A percentile compares a stretch with the other conserved stretches of the same genome.
phyloP scores from a whole-genome alignment of 2,797 vertebrate genomes.

The Pristis pectinata region DNA sequence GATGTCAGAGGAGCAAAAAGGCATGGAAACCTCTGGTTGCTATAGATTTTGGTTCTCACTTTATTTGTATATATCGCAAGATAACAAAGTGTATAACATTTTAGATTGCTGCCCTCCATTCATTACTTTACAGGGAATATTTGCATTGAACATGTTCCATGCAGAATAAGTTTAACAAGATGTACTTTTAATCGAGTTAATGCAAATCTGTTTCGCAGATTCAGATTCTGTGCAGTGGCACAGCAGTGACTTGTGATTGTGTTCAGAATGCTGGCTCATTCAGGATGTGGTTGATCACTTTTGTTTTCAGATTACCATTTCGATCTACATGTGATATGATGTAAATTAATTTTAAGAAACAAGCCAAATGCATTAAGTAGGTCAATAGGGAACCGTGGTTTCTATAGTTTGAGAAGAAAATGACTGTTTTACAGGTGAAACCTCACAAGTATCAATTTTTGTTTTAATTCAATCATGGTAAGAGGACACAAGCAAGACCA shows the following conservation, averaged over 20 bases:
- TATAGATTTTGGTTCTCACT: background rate
- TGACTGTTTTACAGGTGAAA: background rate
- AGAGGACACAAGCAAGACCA: no score
- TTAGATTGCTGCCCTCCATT: background rate
- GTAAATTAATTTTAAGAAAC: background rate
- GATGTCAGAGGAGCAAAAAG: background rate
- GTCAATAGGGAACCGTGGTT: background rate
- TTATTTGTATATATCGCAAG: background rate
- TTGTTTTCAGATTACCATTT: background rate
- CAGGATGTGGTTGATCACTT: background rate
- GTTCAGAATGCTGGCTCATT: background rate
- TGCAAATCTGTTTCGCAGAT: background rate
- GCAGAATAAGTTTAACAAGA: background rate
- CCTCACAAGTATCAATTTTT: background rate
- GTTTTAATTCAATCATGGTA: background rate
- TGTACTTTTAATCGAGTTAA: background rate
- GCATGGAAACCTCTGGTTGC: background rate
- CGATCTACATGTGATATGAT: background rate
- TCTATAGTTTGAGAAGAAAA: background rate
- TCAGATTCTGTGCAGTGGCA: no score
- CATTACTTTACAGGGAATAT: background rate
- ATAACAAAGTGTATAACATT: background rate
- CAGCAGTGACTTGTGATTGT: background rate
- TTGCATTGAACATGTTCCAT: background rate
- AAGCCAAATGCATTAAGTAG: background rate